Evolutionary conservation across 2,113 vertebrate species (phyloP), one percentile per base, ranked within the genome.

Genomic region (Alectura lathami): DNA sequence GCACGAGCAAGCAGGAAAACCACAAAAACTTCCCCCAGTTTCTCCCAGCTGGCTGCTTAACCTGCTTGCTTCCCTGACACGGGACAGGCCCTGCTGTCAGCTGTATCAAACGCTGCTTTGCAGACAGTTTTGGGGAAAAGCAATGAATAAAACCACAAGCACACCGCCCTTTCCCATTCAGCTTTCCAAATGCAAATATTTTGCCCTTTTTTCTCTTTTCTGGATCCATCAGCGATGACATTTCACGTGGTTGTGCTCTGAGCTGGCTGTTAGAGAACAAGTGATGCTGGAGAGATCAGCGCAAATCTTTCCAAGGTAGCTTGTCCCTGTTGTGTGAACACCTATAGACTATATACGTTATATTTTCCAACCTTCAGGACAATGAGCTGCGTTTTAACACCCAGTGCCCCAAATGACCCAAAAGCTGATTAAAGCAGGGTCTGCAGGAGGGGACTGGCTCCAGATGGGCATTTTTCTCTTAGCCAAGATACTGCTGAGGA

Each of bases 291-390:
- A 51, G 22, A 67, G n/a, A 64, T n/a, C 57, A 66, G 43, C 75
- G 5, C 62, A 34, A 8, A 56, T 7, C 34, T 48, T 48, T 67
- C 62, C 43, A 4, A 26, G 50, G 14, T 8, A 3, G 53, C 82
- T 69, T 66, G 13, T 17, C 64, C 9, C 0, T 3, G 13, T 69
- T 60, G 30, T 3, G 2, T 12, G 42, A 56, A 62, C n/a, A 72
- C 56, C 47, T 2, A 12, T 5, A 40, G 16, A 18, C n/a, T 2
- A n/a, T 1, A 48, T 0, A 18, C 3, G 3, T 17, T 8, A 17
- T 6, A 42, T 21, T 53, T 34, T 20, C 30, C 43, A 42, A 43
- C 38, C 10, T 66, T 40, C 1, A 2, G 47, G 34, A 32, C 22
- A 5, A 66, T 0, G 21, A 91, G 42, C 56, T 51, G 11, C 42